A percentile compares a stretch with the other conserved stretches of the same genome.
These are phyloP conservation scores for Zosterops hypoxanthus DNA, from an alignment of 2,113 vertebrate species.

Conservation along the genomic window DNA sequence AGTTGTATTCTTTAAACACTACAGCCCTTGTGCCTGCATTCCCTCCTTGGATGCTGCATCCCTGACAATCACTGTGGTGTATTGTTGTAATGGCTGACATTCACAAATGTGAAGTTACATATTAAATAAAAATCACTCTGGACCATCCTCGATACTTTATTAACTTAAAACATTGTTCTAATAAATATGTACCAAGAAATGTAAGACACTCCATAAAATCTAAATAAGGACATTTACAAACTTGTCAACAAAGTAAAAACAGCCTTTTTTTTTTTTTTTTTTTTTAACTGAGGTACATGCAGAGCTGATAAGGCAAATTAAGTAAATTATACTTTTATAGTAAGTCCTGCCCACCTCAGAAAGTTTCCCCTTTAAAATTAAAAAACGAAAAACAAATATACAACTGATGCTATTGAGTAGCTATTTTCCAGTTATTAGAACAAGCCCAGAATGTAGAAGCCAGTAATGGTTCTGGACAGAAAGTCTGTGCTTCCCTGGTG, in stretches of 20 bases:
- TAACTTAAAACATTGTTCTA: slow-evolving; percentile 81
- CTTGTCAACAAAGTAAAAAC: slow-evolving; percentile 60
- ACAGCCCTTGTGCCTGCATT: not conserved
- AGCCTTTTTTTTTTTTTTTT: not conserved
- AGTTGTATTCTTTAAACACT: not conserved
- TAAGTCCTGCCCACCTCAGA: slow-evolving; percentile 36
- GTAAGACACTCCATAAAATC: slow-evolving; percentile 73
- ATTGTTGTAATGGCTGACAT: not conserved
- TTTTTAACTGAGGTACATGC: slow-evolving; percentile 45
- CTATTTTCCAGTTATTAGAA: slow-evolving; percentile 41
- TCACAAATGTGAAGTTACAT: not conserved
- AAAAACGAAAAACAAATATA: slow-evolving; percentile 36
- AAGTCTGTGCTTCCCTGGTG: not conserved
- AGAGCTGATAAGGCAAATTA: slow-evolving; percentile 60
- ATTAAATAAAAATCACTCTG: slow-evolving; percentile 45
- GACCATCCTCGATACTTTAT: slow-evolving; percentile 75
- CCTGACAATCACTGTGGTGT: not conserved
- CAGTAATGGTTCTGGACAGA: not conserved
- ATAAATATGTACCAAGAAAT: slow-evolving; percentile 81
- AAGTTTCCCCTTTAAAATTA: slow-evolving; percentile 35
- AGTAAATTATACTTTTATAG: slow-evolving; percentile 10
- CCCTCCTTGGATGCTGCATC: not conserved
- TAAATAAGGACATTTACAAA: slow-evolving; percentile 70
- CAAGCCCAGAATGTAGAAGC: not conserved
- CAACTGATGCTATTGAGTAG: slow-evolving; percentile 19